phyloP scores from a whole-genome alignment of 37 sponge, comb jelly and placozoan species.

The Diacarnus erythraeanus region DNA sequence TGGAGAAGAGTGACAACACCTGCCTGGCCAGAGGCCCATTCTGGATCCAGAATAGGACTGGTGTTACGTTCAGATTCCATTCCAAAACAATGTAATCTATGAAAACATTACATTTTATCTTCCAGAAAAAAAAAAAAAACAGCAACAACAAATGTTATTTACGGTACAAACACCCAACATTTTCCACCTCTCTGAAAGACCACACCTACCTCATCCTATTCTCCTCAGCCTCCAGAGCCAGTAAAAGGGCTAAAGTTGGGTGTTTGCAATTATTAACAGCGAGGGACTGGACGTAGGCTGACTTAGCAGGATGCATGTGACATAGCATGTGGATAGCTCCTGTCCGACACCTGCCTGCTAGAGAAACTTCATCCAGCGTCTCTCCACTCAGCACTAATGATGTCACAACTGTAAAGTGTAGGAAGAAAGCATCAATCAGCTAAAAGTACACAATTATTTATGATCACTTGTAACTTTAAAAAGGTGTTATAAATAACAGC shows the following conservation, averaged over 20 bases:
- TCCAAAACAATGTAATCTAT: conserved; percentile 3
- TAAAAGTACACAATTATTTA: no score
- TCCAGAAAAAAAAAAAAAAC: neutral
- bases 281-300: conserved; percentile 49
- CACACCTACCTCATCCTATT: neutral
- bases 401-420: conserved; percentile 57
- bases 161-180: neutral
- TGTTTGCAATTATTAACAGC: conserved; percentile 53
- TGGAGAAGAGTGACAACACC: conserved; percentile 59
- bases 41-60: neutral
- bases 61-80: conserved; percentile 8
- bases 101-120: no score
- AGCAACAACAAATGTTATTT: neutral
- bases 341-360: conserved; percentile 54
- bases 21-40: neutral
- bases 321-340: conserved; percentile 35
- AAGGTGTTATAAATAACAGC: no score
- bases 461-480: no score
- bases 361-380: conserved; percentile 67
- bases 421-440: no score
- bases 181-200: neutral
- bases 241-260: conserved; percentile 59
- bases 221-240: conserved; percentile 59
- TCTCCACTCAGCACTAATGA: conserved; percentile 63
- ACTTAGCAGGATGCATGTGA: conserved; percentile 38